Evolutionary conservation across 2,888 invertebrate genomes (phyloP).

Genomic region (Cephus pygmeus): DNA sequence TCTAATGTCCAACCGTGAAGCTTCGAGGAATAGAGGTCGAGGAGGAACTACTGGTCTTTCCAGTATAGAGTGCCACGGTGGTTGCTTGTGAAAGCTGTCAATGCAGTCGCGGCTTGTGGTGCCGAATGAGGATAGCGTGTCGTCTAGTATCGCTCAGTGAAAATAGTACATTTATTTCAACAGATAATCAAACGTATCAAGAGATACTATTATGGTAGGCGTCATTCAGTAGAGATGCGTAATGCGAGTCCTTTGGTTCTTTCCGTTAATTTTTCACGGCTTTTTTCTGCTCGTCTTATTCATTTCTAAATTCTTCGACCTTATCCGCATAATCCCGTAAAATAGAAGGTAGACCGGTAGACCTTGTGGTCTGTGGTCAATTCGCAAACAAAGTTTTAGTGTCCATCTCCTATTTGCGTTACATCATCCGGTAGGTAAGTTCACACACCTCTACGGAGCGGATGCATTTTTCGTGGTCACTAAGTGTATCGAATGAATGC

Average conservation of each 20-base stretch:
- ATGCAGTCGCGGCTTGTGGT: neutral
- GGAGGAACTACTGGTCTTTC: neutral
- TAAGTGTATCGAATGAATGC: constrained; percentile 3
- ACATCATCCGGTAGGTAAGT: constrained; percentile 18
- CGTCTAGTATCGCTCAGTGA: neutral
- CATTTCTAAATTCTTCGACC: neutral
- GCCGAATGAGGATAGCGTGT: neutral
- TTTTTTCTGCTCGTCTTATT: neutral
- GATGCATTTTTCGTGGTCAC: constrained; percentile 10
- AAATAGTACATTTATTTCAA: neutral
- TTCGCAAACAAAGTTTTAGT: constrained; percentile 7
- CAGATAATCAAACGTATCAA: neutral
- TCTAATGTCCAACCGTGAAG: neutral
- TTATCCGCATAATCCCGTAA: neutral
- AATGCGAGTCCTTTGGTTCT: neutral
- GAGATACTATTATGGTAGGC: neutral
- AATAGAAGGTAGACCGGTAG: neutral
- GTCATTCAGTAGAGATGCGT: neutral
- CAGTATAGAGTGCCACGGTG: neutral
- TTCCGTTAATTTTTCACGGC: neutral
- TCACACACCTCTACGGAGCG: constrained; percentile 16
- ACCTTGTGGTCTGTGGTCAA: constrained; percentile 21
- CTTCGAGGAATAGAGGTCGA: neutral
- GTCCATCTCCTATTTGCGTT: constrained; percentile 10
- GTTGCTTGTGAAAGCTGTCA: neutral